A percentile compares a stretch with the other conserved stretches of the same genome.
phyloP scores from a whole-genome alignment of 2,888 invertebrate species.

The Stenolophus ochropezus region DNA sequence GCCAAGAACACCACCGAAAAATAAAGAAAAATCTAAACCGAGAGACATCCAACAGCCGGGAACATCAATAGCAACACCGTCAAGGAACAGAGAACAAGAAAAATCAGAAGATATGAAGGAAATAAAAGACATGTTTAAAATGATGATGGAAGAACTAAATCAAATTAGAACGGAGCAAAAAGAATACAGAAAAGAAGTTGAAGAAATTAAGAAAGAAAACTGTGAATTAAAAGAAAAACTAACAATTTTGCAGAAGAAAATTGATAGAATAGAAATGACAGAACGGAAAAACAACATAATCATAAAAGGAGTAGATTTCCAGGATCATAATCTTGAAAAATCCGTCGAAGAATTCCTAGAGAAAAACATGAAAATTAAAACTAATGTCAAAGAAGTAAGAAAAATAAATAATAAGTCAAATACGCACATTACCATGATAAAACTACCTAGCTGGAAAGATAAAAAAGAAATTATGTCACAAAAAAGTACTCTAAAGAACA shows the following conservation, averaged over 20 bases:
- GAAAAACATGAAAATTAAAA: background rate
- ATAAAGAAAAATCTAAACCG: too few species aligned
- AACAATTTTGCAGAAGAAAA: background rate
- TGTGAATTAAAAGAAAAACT: background rate
- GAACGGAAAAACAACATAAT: slow-evolving; percentile 3
- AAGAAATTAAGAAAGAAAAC: slow-evolving; percentile 11
- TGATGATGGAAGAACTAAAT: background rate
- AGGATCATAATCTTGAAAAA: background rate
- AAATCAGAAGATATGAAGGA: slow-evolving; percentile 6
- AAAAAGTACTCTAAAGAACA: slow-evolving; percentile 24
- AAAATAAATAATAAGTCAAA: too few species aligned
- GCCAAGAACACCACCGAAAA: too few species aligned
- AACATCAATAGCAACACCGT: too few species aligned
- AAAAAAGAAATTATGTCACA: slow-evolving; percentile 55
- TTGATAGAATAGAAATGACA: background rate
- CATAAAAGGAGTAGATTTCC: background rate
- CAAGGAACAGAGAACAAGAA: background rate
- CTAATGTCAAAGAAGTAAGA: background rate
- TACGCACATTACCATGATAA: too few species aligned
- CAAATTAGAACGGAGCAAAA: slow-evolving; percentile 13
- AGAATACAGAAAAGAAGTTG: slow-evolving; percentile 6
- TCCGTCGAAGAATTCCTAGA: background rate
- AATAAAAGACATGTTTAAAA: slow-evolving; percentile 14
- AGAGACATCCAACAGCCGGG: too few species aligned
- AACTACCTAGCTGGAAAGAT: slow-evolving; percentile 35